Percentiles rank a stretch among this genome's conserved stretches.
phyloP scores from a whole-genome alignment of 2,888 invertebrate species.

The Aproaerema taeniolella region DNA sequence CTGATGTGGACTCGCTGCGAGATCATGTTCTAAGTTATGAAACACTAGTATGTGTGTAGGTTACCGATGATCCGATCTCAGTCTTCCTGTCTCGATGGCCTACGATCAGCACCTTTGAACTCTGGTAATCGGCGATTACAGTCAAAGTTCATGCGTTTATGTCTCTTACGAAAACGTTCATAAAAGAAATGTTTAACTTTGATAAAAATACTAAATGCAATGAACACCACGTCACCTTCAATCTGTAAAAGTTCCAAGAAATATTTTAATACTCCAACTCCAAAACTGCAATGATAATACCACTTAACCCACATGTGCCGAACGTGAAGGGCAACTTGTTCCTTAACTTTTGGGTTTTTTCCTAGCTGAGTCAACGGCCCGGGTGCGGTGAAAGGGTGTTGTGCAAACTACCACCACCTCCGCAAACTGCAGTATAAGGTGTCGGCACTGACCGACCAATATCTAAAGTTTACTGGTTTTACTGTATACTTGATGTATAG shows the following conservation, averaged over 20 bases:
- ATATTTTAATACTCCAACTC: no score
- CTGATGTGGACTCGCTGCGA: neutral
- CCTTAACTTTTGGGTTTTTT: constrained; percentile 15
- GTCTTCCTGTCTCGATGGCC: constrained; percentile 2
- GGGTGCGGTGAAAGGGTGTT: constrained; percentile 16
- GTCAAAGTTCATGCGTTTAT: constrained; percentile 7
- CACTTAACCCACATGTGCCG: constrained; percentile 11
- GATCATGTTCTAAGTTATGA: constrained; percentile 6
- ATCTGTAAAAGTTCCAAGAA: neutral
- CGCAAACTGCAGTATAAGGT: no score
- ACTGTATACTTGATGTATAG: no score
- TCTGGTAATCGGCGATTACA: no score
- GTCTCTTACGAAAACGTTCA: no score
- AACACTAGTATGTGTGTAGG: neutral
- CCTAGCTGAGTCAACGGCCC: constrained; percentile 13
- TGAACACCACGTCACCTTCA: neutral
- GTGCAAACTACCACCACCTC: constrained; percentile 13
- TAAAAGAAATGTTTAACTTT: no score
- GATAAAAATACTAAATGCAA: no score
- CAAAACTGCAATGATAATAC: constrained; percentile 4
- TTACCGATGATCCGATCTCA: constrained; percentile 5
- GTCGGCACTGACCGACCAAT: neutral
- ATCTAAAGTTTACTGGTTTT: no score
- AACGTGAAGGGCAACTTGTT: constrained; percentile 14
- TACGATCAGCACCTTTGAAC: no score